Evolutionary conservation across 1,140 invertebrate species (phyloP), one percentile per base, ranked within the genome.

Genomic region (Penaeus chinensis): DNA sequence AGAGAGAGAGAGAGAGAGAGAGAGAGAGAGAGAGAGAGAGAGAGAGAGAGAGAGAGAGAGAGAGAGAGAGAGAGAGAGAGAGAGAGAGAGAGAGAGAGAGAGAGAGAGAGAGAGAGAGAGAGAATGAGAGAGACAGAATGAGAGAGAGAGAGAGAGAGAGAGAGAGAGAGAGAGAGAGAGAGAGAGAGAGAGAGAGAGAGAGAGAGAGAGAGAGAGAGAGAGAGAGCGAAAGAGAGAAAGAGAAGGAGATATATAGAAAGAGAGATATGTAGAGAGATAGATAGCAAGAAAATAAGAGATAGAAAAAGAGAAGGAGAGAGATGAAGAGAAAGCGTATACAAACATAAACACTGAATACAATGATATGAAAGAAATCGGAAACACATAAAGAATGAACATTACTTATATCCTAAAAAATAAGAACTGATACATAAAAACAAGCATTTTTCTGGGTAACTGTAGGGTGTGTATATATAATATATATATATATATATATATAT

Each of bases 281-380:
- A 76, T 27, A 78, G 76, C 37, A 47, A 78, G 76, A 78, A 47
- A 78, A 47, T 42, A 22, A 37, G 24, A 27, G 71, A 32, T 4
- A 37, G 27, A 76, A 78, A 78, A 47, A 78, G 77, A 78, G 37
- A 78, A 42, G 37, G 77, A 42, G 77, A 78, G 32, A 47, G 32
- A 42, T 32, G 19, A n/a, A 18, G 77, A 78, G 77, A 42, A 47
- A 2, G 2, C n/a, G n/a, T 13, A 71, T 16, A 11, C 7, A 42
- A 42, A 42, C 37, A 7, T 42, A 42, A 42, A 42, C 37, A 4
- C 4, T 42, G 37, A 42, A 42, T 42, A 42, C 37, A 42, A 42
- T 42, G 37, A 5, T 3, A 42, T 42, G 37, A 42, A 42, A 42
- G 37, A 42, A 42, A 42, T 42, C 37, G 37, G 4, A 42, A 42